Base-by-base conservation (phyloP, 2,113 vertebrate species). In the Orientallactaga bullata region DNA sequence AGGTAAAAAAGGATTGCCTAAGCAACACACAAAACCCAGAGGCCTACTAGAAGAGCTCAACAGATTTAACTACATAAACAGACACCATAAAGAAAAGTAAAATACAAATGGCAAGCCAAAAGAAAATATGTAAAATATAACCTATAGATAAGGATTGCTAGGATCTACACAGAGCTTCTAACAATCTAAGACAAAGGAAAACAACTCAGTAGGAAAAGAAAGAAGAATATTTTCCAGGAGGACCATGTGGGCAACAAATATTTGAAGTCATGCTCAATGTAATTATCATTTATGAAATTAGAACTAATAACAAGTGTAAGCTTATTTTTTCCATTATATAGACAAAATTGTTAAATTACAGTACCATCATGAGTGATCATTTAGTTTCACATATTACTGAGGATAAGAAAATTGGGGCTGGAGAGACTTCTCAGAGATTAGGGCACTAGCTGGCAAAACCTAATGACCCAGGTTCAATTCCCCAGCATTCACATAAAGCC, bases 261-360 rank as follows among this genome's bases (percentile, higher is more conserved):
- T 18, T 28, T 86, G 24, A 86, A 76, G 30, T 35, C 28, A 39
- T 77, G 11, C 18, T 73, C 17, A 55, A 32, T 61, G 1, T 61
- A 23, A 83, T 60, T 65, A 87, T 60, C 82, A 77, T 58, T 35
- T 87, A 78, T 72, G 20, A 87, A 93, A 60, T 37, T 91, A 47
- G 20, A 90, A 58, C 85, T 89, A 74, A 84, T 32, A 82, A 30
- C 8, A 95, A 90, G 24, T 28, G 69, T 47, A 79, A 90, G 7
- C 55, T 35, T 32, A 55, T 26, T 72, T 77, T 78, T 17, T 28
- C 5, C 30, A 72, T 21, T 2, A 65, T 20, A 55, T 21, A 30
- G 16, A 23, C 21, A 76, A 87, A 37, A n/a, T 20, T 81, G 65
- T 74, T 20, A 63, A 66, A 58, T 81, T 85, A 35, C 71, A 81